phyloP scores from a whole-genome alignment of 2,797 vertebrate genomes.

The Atherinosoma microstoma region DNA sequence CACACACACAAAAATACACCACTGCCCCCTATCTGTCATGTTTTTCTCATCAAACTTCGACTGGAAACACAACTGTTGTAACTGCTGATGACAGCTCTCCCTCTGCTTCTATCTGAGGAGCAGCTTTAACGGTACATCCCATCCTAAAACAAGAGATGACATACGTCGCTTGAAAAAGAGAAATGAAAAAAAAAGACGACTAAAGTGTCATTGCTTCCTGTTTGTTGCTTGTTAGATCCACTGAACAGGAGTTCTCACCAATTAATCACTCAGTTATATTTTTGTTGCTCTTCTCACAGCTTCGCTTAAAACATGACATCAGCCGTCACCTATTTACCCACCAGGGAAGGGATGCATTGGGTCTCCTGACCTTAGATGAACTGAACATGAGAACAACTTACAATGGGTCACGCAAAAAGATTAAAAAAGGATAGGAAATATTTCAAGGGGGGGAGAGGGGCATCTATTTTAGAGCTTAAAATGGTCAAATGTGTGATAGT shows the following conservation, averaged over 20 bases:
- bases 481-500: neutral
- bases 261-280: constrained; percentile 53
- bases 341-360: constrained; percentile 22
- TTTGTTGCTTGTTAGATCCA: constrained; percentile 7
- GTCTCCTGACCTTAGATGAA: constrained; percentile 45
- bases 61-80: constrained; percentile 46
- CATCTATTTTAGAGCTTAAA: neutral
- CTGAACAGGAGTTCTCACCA: constrained; percentile 36
- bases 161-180: constrained; percentile 3
- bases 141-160: constrained; percentile 12
- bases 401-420: neutral
- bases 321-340: constrained; percentile 45
- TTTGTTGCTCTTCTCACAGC: constrained; percentile 49
- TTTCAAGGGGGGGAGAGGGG: neutral
- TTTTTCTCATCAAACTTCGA: constrained; percentile 62
- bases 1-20: neutral
- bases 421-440: constrained; percentile 2
- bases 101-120: constrained; percentile 25
- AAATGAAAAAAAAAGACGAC: constrained; percentile 27
- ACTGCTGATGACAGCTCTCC: constrained; percentile 31
- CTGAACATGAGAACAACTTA: constrained; percentile 24
- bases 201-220: constrained; percentile 39
- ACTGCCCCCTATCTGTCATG: constrained; percentile 33
- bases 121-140: constrained; percentile 13
- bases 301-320: constrained; percentile 61